These are phyloP conservation scores for Lamellibrachia columna DNA, from an alignment of 2,888 invertebrate genomes.

Conservation along the genomic window DNA sequence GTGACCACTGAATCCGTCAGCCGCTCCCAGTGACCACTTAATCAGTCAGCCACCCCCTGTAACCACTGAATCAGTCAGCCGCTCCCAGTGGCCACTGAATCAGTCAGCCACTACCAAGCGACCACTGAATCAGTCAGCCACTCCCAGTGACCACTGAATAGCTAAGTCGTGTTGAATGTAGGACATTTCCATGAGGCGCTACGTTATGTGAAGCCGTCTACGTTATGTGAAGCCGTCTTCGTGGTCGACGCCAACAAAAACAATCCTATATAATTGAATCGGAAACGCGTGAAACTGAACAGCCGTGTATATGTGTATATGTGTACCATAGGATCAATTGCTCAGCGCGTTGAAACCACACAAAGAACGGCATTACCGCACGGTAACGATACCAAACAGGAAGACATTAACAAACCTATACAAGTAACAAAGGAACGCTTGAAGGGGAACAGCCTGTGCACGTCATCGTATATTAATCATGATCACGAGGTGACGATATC, in stretches of 20 bases:
- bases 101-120: no score
- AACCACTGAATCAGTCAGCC: no score
- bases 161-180: not conserved
- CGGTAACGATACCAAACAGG: no score
- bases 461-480: not conserved
- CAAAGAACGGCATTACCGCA: not conserved
- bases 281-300: not conserved
- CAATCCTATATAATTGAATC: not conserved
- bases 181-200: not conserved
- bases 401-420: no score
- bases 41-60: no score
- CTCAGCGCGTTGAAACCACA: not conserved
- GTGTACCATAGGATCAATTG: not conserved
- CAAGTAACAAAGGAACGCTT: no score
- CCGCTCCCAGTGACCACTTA: no score
- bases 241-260: not conserved
- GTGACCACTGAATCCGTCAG: no score
- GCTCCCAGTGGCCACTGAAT: no score
- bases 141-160: no score
- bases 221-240: not conserved
- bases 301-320: not conserved
- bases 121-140: no score
- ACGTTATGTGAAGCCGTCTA: not conserved
- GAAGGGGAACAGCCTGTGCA: no score
- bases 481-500: not conserved